Conservation (phyloP, 2,113 vertebrate genomes). For the Bubo blakistoni region DNA sequence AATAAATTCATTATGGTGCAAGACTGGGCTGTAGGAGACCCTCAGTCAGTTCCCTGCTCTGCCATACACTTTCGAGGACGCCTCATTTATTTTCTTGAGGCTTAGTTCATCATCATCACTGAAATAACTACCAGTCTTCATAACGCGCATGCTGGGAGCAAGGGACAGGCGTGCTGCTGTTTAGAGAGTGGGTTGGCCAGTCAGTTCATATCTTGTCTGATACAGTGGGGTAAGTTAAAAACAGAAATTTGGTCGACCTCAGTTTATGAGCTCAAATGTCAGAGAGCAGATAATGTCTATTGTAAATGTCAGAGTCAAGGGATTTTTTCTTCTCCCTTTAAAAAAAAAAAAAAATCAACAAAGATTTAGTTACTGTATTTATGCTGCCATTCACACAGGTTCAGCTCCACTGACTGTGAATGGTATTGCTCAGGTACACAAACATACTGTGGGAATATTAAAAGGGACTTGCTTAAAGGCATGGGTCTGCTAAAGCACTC, state of each 20-base stretch:
- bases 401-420: neutral
- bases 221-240: neutral
- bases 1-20: neutral
- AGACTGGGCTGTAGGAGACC: neutral
- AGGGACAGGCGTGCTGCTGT: neutral
- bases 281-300: neutral
- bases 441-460: neutral
- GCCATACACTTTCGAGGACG: accelerated
- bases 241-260: neutral
- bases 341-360: neutral
- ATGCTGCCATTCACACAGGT: neutral
- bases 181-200: neutral
- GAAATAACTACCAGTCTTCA: neutral
- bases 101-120: neutral
- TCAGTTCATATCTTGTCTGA: neutral
- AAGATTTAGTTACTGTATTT: neutral
- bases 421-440: too few species aligned
- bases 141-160: accelerated
- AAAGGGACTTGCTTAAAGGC: neutral
- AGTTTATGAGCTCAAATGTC: constrained; percentile 1
- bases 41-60: neutral
- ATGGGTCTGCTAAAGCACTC: neutral
- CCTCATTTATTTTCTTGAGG: neutral
- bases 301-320: constrained; percentile 27
- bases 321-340: neutral